These are phyloP conservation scores for Rhinella marina DNA, from an alignment of 2,797 vertebrate genomes.

Conservation along the genomic window DNA sequence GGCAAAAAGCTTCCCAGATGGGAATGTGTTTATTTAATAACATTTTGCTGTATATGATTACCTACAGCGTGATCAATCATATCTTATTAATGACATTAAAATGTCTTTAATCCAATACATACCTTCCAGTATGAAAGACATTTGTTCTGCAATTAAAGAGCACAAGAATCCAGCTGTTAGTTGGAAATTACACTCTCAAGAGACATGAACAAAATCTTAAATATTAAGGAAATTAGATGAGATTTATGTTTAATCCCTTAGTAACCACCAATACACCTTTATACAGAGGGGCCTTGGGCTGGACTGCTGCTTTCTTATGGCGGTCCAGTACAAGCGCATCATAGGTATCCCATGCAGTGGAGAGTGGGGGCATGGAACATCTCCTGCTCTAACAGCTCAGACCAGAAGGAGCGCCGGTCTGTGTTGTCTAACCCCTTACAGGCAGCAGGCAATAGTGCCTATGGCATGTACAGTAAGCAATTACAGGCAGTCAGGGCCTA, in stretches of 20 bases:
- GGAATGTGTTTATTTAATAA: not conserved
- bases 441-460: too few relatives aligned
- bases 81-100: constrained; percentile 19
- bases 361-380: too few relatives aligned
- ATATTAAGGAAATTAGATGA: constrained; percentile 4
- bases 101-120: not conserved
- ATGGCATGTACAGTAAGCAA: too few relatives aligned
- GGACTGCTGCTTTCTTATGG: too few relatives aligned
- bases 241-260: not conserved
- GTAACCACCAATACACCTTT: too few relatives aligned
- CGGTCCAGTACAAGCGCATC: too few relatives aligned
- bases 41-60: not conserved
- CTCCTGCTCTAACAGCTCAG: too few relatives aligned
- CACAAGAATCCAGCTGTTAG: constrained; percentile 53
- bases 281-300: too few relatives aligned
- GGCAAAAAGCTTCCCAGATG: not conserved
- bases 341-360: too few relatives aligned
- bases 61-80: not conserved
- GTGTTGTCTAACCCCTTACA: too few relatives aligned
- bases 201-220: constrained; percentile 41
- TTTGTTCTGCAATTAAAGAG: constrained; percentile 39
- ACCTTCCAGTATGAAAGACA: constrained; percentile 53
- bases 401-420: too few relatives aligned
- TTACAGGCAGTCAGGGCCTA: too few relatives aligned
- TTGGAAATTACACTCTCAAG: constrained; percentile 57